Percentiles rank a stretch among this genome's conserved stretches.
These are phyloP conservation scores for Troglohyphantes excavatus DNA, from an alignment of 2,888 invertebrate genomes.

Conservation along the genomic window DNA sequence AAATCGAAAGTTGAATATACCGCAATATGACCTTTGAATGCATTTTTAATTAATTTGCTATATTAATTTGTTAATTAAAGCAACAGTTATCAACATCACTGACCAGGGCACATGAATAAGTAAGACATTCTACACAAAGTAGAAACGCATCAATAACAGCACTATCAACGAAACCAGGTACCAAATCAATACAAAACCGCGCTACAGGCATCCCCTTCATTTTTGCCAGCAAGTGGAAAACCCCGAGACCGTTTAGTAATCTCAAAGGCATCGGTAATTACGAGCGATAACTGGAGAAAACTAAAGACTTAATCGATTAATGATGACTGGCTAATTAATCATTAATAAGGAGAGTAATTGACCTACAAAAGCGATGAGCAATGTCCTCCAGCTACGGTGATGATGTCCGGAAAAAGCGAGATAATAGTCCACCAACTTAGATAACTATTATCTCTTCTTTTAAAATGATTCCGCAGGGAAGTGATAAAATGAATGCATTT, in stretches of 20 bases:
- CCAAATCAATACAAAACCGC: not conserved
- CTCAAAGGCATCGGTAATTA: conserved; percentile 61
- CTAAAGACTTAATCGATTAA: conserved; percentile 72
- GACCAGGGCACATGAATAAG: too few species aligned
- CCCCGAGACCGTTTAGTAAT: conserved; percentile 46
- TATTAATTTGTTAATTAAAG: too few species aligned
- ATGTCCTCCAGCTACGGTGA: conserved; percentile 42
- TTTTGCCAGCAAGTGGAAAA: conserved; percentile 24
- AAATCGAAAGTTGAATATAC: too few species aligned
- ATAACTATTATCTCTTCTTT: conserved; percentile 35
- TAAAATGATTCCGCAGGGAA: conserved; percentile 13
- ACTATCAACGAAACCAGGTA: not conserved
- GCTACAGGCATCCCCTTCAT: conserved; percentile 3
- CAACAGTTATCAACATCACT: too few species aligned
- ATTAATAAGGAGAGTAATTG: conserved; percentile 75
- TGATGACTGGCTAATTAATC: conserved; percentile 74
- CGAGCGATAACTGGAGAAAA: conserved; percentile 49
- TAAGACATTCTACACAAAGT: too few species aligned
- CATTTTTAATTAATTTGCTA: too few species aligned
- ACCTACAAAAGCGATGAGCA: conserved; percentile 68
- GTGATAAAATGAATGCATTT: conserved; percentile 9
- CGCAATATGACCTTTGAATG: too few species aligned
- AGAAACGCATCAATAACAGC: not conserved
- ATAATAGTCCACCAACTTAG: conserved; percentile 41
- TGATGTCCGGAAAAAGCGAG: conserved; percentile 40